Percentiles rank a stretch among this genome's conserved stretches.
These are phyloP conservation scores for Euproctis similis DNA, from an alignment of 2,888 invertebrate species.

Conservation along the genomic window DNA sequence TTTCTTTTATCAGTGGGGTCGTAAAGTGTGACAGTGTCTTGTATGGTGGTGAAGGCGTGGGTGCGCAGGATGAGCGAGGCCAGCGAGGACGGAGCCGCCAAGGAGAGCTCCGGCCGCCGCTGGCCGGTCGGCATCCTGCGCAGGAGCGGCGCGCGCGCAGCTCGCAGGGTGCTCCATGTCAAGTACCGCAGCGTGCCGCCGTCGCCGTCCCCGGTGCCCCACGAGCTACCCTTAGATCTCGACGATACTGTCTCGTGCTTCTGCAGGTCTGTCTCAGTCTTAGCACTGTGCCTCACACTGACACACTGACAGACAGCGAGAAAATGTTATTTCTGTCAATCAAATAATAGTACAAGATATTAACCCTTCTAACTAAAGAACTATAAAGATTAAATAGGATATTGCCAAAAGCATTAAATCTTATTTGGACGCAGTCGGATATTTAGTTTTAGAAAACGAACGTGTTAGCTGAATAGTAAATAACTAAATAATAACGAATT, in stretches of 20 bases:
- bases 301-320: no score
- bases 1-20: no score
- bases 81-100: constrained; percentile 19
- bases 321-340: no score
- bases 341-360: no score
- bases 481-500: no score
- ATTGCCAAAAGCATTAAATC: no score
- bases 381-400: no score
- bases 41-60: constrained; percentile 35
- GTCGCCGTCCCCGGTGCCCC: constrained; percentile 27
- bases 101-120: constrained; percentile 35
- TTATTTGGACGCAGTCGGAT: no score
- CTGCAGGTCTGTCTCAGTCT: constrained; percentile 79
- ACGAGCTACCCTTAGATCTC: constrained; percentile 72
- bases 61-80: constrained; percentile 39
- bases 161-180: constrained; percentile 53
- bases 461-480: no score
- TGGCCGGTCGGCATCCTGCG: constrained; percentile 56
- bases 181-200: constrained; percentile 58
- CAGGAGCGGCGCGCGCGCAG: constrained; percentile 53
- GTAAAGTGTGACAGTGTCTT: constrained; percentile 21
- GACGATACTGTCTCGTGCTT: constrained; percentile 87
- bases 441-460: no score
- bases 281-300: no score
- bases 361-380: no score